Evolutionary conservation across 2,888 invertebrate genomes (phyloP).

Genomic region (Scaptomyza tumidula): DNA sequence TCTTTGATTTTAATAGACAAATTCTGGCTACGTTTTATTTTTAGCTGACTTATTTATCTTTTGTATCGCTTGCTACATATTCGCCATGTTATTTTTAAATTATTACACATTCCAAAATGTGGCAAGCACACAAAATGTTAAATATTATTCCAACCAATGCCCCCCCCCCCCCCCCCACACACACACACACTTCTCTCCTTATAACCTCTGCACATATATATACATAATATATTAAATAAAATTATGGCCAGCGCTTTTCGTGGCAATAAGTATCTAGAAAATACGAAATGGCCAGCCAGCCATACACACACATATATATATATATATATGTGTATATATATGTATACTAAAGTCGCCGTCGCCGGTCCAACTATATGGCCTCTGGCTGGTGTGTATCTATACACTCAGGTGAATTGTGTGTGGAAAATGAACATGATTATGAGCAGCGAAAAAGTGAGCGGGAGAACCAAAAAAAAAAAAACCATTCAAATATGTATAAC

Average conservation of each 20-base stretch:
- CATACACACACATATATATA: slow-evolving; percentile 24
- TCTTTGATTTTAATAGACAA: not conserved
- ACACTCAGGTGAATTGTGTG: slow-evolving; percentile 83
- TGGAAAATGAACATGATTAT: slow-evolving; percentile 80
- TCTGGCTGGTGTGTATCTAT: slow-evolving; percentile 46
- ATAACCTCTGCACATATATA: slow-evolving; percentile 16
- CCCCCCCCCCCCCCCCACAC: not conserved
- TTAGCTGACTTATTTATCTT: slow-evolving; percentile 71
- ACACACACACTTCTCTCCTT: too few species aligned
- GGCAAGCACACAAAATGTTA: slow-evolving; percentile 69
- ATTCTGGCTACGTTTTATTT: slow-evolving; percentile 50
- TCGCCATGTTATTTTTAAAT: slow-evolving; percentile 79
- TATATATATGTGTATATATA: not conserved
- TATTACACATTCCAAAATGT: slow-evolving; percentile 84
- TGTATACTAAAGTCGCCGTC: slow-evolving; percentile 25
- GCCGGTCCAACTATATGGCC: slow-evolving; percentile 43
- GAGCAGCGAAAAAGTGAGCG: slow-evolving; percentile 43
- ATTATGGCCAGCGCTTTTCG: slow-evolving; percentile 64
- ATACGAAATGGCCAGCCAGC: slow-evolving; percentile 59
- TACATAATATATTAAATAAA: slow-evolving; percentile 72
- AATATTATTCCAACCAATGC: slow-evolving; percentile 62
- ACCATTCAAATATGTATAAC: slow-evolving; percentile 24
- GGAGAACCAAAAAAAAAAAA: slow-evolving; percentile 52
- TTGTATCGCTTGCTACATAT: slow-evolving; percentile 65
- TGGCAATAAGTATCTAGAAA: slow-evolving; percentile 67